Evolutionary conservation across 2,113 vertebrate species (phyloP), one percentile per base, ranked within the genome.

Genomic region (Calidris pygmaea): DNA sequence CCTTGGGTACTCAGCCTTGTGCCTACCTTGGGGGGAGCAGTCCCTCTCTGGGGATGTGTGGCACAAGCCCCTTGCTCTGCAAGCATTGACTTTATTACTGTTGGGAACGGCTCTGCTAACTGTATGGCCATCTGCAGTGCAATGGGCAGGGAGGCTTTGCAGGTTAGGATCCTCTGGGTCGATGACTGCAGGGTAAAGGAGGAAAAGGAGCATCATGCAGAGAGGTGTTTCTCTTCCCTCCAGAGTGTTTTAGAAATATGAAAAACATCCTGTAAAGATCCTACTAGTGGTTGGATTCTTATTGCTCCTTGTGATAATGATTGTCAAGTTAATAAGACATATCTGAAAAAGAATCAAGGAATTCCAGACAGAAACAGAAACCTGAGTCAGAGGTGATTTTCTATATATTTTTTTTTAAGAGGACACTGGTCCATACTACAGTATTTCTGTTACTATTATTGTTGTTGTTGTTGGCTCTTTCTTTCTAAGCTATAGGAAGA

Each of bases 41-140:
- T 0, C 1, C 3, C 9, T 55, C n/a, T 29, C 59, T 3, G 2
- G 21, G 6, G 7, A 4, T 9, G 8, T 3, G 4, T 24, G 39
- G 32, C 29, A 47, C n/a, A n/a, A 90, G 14, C 22, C 2, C 29
- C 14, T 35, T 48, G 63, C n/a, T 77, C 27, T 52, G 45, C 39
- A 15, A 20, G 34, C 10, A 12, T 2, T 22, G 35, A 4, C 15
- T 35, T 18, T 48, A 3, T n/a, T 41, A 7, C 22, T 26, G 4
- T 14, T 37, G 32, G 30, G 29, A 68, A 19, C 0, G 1, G 3
- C 10, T 50, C 70, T 91, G 65, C 41, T 74, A 68, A 6, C 37
- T 53, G 0, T 3, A 5, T 9, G 7, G 32, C 59, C 74, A 5
- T 14, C 48, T 35, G 55, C 56, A 59, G n/a, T 27, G 60, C 29